A percentile compares a stretch with the other conserved stretches of the same genome.
Evolutionary conservation across 2,113 vertebrate species (phyloP).

Genomic region (human): DNA sequence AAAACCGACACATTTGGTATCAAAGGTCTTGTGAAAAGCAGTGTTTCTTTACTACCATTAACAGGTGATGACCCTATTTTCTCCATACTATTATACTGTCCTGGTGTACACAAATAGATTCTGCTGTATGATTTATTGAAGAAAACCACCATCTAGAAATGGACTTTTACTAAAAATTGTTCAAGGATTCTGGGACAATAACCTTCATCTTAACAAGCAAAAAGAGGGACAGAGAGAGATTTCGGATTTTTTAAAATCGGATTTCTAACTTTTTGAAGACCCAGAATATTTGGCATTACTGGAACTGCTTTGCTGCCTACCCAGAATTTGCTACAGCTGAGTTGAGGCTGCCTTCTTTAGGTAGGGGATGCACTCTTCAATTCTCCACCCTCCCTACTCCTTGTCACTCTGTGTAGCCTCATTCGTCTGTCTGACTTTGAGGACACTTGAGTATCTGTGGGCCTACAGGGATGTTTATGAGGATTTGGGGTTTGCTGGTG

Average conservation of each 20-base stretch:
- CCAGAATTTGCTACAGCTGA: background rate
- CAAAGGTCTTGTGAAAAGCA: background rate
- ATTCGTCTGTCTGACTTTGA: background rate
- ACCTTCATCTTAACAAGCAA: constrained; percentile 91
- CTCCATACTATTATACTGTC: constrained; percentile 93
- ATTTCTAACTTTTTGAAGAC: background rate
- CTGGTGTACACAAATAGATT: constrained; percentile 95
- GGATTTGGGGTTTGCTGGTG: background rate
- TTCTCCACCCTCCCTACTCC: background rate
- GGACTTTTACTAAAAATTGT: constrained; percentile 99
- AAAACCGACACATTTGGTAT: background rate
- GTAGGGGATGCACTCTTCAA: background rate
- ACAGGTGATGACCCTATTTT: constrained; percentile 92
- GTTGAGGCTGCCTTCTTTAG: background rate
- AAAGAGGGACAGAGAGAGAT: background rate
- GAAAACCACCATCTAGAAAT: constrained; percentile 96
- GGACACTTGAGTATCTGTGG: background rate
- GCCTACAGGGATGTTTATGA: background rate
- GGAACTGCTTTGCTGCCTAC: too few relatives aligned
- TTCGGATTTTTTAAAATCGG: background rate
- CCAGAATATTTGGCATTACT: background rate
- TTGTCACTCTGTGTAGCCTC: background rate
- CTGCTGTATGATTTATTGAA: constrained; percentile 94
- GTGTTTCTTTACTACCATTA: constrained; percentile 78
- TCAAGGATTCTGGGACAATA: constrained; percentile 95